phyloP scores from a whole-genome alignment of 2,888 invertebrate genomes.

The Serrognathus titanus region DNA sequence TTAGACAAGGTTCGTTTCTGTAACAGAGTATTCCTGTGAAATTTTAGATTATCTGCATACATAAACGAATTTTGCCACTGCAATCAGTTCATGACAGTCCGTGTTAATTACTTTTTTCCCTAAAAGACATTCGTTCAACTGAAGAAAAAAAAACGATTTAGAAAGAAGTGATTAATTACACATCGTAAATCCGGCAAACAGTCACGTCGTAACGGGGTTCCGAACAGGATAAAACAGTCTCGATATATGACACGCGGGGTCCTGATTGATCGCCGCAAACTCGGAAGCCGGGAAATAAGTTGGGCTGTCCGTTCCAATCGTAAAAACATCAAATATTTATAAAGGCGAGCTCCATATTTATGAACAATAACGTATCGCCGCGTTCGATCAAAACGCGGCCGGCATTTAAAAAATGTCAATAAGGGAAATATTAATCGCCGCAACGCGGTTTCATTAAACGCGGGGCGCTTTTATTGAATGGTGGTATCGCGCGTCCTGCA shows the following conservation, averaged over 20 bases:
- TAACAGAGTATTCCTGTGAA: no score
- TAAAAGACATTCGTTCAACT: no score
- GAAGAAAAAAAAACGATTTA: conserved; percentile 11
- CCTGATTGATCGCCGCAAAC: conserved; percentile 25
- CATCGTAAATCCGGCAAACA: conserved; percentile 17
- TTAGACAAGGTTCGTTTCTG: no score
- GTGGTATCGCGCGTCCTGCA: no score
- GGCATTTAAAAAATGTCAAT: no score
- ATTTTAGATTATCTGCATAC: no score
- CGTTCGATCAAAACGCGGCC: not conserved
- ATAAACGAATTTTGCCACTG: no score
- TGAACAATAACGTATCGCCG: conserved; percentile 22
- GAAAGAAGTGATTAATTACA: conserved; percentile 21
- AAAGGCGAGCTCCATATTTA: conserved; percentile 24
- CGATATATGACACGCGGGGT: conserved; percentile 17
- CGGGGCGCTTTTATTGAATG: no score
- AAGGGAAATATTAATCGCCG: no score
- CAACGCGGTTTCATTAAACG: no score
- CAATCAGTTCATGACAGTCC: no score
- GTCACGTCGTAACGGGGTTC: conserved; percentile 17
- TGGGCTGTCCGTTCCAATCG: not conserved
- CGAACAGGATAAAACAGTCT: conserved; percentile 19
- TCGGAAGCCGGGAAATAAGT: conserved; percentile 22
- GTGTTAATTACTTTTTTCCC: no score
- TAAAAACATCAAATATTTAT: conserved; percentile 24